These are phyloP conservation scores for Homarus americanus DNA, from an alignment of 1,140 invertebrate genomes.

Conservation along the genomic window DNA sequence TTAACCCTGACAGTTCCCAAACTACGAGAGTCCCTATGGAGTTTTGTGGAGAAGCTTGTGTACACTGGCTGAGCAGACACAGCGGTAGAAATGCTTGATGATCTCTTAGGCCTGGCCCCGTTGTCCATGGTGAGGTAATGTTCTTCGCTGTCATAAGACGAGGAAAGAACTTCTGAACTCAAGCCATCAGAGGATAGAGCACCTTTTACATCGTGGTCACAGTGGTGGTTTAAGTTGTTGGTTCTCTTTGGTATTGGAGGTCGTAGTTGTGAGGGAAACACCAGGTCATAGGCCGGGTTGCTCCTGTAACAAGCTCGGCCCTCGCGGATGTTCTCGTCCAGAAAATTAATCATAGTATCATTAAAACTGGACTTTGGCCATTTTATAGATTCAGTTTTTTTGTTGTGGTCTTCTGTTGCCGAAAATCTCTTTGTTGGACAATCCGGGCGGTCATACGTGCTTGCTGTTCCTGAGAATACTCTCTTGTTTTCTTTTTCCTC, in stretches of 20 bases:
- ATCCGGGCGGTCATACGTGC: too few relatives aligned
- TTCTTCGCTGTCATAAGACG: not conserved
- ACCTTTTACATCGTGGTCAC: not conserved
- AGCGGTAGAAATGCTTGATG: not conserved
- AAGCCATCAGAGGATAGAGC: not conserved
- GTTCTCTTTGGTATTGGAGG: not conserved
- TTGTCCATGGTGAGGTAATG: not conserved
- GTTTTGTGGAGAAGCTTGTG: not conserved
- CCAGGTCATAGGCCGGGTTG: not conserved
- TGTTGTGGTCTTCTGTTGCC: too few relatives aligned
- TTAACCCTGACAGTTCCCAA: not conserved
- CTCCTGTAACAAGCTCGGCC: not conserved
- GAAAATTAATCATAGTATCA: not conserved
- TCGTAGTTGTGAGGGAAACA: not conserved
- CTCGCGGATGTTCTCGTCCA: not conserved
- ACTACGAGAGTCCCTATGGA: not conserved
- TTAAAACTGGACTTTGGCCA: not conserved
- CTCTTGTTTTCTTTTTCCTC: too few relatives aligned
- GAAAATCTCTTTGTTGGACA: too few relatives aligned
- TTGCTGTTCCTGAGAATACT: too few relatives aligned
- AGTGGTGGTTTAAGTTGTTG: not conserved
- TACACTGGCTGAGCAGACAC: not conserved
- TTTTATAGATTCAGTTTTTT: too few relatives aligned
- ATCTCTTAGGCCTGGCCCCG: not conserved
- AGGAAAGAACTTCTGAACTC: not conserved